Conservation (phyloP, 1,140 invertebrate genomes). For the Drosophila pandora region DNA sequence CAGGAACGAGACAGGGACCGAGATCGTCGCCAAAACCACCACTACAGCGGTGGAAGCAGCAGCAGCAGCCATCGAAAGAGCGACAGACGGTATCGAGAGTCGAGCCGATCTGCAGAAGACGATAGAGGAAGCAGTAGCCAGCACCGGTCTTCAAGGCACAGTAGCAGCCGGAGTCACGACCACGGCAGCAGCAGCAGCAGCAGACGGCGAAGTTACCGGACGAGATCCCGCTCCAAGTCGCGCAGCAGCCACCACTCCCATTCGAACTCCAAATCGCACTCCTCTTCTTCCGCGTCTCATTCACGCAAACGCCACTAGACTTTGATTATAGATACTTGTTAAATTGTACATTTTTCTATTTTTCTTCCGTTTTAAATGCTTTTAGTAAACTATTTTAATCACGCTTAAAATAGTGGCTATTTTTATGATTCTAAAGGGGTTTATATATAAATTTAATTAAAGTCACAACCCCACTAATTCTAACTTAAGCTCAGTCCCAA, state of each 20-base stretch:
- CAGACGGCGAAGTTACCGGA: constrained; percentile 30
- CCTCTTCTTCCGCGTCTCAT: constrained; percentile 61
- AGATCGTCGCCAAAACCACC: constrained; percentile 15
- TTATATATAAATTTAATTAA: too few species aligned
- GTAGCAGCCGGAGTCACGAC: constrained; percentile 43
- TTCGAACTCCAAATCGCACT: constrained; percentile 49
- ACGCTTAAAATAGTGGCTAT: neutral
- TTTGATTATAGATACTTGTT: constrained; percentile 24
- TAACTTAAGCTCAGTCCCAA: too few species aligned
- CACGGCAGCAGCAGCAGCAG: constrained; percentile 44
- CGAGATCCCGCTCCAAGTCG: constrained; percentile 69
- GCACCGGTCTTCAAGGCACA: constrained; percentile 39
- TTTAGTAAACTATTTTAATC: constrained; percentile 21
- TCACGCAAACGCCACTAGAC: constrained; percentile 61
- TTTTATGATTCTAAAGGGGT: too few species aligned
- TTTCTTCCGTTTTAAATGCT: constrained; percentile 34
- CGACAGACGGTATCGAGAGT: constrained; percentile 28
- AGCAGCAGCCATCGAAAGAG: constrained; percentile 11
- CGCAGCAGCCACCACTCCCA: constrained; percentile 62
- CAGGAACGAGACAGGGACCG: constrained; percentile 28
- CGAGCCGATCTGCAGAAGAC: constrained; percentile 59
- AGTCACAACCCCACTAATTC: too few species aligned
- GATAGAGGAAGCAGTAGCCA: constrained; percentile 24
- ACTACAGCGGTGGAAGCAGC: constrained; percentile 23
- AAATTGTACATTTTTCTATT: constrained; percentile 33